phyloP scores from a whole-genome alignment of 1,140 invertebrate genomes.

The Brachionus paranguensis region DNA sequence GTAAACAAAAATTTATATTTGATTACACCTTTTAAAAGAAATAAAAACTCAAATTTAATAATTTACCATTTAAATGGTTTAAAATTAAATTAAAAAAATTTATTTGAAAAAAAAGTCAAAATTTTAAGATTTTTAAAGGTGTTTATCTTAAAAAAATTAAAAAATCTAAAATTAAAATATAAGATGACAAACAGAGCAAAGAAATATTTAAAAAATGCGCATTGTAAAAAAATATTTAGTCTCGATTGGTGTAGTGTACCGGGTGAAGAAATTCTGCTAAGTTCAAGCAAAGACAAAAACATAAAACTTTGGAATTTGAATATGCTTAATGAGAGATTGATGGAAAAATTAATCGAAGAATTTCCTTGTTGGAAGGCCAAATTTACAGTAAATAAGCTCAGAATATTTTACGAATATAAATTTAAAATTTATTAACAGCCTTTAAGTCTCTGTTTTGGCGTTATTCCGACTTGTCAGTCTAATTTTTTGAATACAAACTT shows the following conservation, averaged over 20 bases:
- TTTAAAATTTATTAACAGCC: neutral
- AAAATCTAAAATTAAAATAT: neutral
- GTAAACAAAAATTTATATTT: neutral
- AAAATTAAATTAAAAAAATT: neutral
- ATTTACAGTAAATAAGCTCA: neutral
- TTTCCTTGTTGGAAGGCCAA: constrained; percentile 23
- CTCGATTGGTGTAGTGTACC: neutral
- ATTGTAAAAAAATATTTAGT: constrained; percentile 1
- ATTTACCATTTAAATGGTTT: neutral
- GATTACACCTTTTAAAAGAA: no score
- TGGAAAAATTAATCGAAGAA: constrained; percentile 18
- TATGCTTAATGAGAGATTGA: constrained; percentile 7
- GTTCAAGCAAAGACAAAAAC: neutral
- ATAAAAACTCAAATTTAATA: no score
- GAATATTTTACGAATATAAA: neutral
- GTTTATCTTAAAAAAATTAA: neutral
- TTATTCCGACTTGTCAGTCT: neutral
- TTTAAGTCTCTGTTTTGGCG: constrained; percentile 1
- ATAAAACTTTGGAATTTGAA: constrained; percentile 28
- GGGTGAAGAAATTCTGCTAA: constrained; percentile 12
- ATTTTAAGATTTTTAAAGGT: neutral
- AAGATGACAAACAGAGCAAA: neutral
- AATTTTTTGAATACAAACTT: neutral
- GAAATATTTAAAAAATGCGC: neutral
- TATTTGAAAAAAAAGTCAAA: neutral